Base-by-base conservation (phyloP, 2,797 vertebrate genomes). In the Telmatherina bonti region DNA sequence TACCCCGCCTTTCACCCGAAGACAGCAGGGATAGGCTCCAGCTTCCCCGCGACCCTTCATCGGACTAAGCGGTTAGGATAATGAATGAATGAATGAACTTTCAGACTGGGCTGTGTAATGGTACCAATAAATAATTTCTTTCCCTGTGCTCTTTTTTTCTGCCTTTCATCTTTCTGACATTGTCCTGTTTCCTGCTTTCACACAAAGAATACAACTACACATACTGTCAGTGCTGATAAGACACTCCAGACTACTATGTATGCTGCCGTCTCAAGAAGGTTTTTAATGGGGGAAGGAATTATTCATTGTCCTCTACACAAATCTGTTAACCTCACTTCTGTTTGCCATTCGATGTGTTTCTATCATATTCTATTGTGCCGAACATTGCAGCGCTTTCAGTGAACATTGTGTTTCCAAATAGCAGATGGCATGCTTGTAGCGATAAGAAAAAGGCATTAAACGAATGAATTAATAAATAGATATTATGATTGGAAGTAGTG, bases 161-260 rank as follows among this genome's bases (percentile, higher is more conserved):
- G 36, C 36, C 36, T 38, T 12, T 38, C 36, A 38, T 38, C 36
- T 7, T 33, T 5, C 38, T 16, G 2, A 62, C 47, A 7, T 82
- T 79, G 76, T 56, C 3, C 1, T 64, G 36, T 71, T 58, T 76
- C 0, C 4, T 70, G 43, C 38, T 47, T 61, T 49, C 54, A 54
- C 74, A 67, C 74, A 82, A 75, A 83, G 81, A 90, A 88, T 75
- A 57, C 41, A 82, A 69, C 62, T 56, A 31, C 72, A 81, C 85
- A 76, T 70, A 62, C 72, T 87, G 87, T 73, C 72, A 41, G 84
- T 0, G 1, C 85, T 82, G 89, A 92, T 91, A 93, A 90, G 85
- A 86, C 81, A 53, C 33, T 67, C 12, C 66, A 47, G 67, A 79
- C 84, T 27, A 45, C 69, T 36, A 3, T 68, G 61, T 63, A 73